Base-by-base conservation (phyloP, 2,797 vertebrate species). In the Eospalax fontanierii region DNA sequence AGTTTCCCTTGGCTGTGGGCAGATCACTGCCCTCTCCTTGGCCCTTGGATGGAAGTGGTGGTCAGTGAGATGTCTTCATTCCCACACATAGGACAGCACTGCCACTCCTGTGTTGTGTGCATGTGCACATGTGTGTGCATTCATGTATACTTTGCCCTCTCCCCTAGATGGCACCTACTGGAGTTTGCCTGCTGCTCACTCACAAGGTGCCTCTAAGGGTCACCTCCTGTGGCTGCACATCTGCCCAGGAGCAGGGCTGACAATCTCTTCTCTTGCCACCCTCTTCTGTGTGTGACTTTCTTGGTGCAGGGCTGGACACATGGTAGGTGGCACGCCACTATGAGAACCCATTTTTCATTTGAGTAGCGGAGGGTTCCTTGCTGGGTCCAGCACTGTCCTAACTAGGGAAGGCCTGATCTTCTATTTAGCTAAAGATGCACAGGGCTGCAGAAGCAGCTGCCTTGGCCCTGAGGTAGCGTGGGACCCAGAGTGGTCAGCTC, bases 361-460 rank as follows among this genome's bases (percentile, higher is more conserved):
- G 50, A 63, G 38, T 70, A 33, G 33, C 24, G 82, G n/a, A 80
- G 68, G 57, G 12, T 63, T 82, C 83, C 66, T 85, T 54, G 83
- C 33, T 57, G 46, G 46, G 46, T 28, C 66, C 38, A n/a, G 76
- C 46, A 54, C 0, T 46, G 40, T 50, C 43, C 80, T 91, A 0
- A 1, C 0, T 30, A 22, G 4, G 38, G n/a, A 79, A n/a, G 57
- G 33, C 10, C 38, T 11, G 30, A 22, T 61, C 6, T 15, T 2
- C n/a, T 78, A 0, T 75, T 74, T 78, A 59, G 81, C 73, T 81
- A 11, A 5, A 6, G 61, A 24, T 57, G 57, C 3, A 1, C n/a
- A 71, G 70, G 46, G 57, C 33, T 61, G 15, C 10, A 15, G 73
- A 43, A 26, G 4, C 61, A 14, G 63, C 46, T 43, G 22, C 74